Percentiles rank a stretch among this genome's conserved stretches.
phyloP scores from a whole-genome alignment of 2,113 vertebrate species.

The Dicaeum eximium region DNA sequence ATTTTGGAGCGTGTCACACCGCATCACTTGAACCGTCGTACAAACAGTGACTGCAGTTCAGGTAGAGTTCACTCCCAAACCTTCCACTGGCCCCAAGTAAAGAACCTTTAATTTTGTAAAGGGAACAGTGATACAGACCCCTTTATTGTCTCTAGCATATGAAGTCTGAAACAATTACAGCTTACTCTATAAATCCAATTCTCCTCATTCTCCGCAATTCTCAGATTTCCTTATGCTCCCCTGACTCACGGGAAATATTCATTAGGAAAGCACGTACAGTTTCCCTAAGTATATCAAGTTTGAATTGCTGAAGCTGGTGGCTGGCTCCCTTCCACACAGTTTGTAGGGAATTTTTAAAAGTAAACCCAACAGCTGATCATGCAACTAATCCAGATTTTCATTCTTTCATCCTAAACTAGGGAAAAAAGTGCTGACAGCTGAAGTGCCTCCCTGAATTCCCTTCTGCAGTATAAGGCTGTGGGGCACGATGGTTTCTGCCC shows the following conservation, averaged over 20 bases:
- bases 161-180: slow-evolving; percentile 61
- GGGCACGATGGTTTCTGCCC: background rate
- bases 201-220: background rate
- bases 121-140: background rate
- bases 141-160: background rate
- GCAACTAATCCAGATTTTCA: background rate
- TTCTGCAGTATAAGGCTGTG: background rate
- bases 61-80: slow-evolving; percentile 13
- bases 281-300: slow-evolving; percentile 3
- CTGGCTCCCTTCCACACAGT: background rate
- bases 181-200: slow-evolving; percentile 20
- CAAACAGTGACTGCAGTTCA: slow-evolving; percentile 11
- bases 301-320: background rate
- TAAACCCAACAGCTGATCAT: background rate
- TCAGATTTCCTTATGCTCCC: slow-evolving; percentile 35
- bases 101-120: background rate
- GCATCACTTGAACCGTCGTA: background rate
- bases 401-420: background rate
- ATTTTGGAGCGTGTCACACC: background rate
- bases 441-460: background rate
- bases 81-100: background rate
- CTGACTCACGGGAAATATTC: slow-evolving; percentile 21
- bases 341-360: background rate
- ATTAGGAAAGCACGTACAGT: background rate
- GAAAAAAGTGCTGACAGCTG: background rate